Percentiles rank a stretch among this genome's conserved stretches.
Conservation (phyloP, 2,113 vertebrate genomes). For the Brienomyrus longianalis region DNA sequence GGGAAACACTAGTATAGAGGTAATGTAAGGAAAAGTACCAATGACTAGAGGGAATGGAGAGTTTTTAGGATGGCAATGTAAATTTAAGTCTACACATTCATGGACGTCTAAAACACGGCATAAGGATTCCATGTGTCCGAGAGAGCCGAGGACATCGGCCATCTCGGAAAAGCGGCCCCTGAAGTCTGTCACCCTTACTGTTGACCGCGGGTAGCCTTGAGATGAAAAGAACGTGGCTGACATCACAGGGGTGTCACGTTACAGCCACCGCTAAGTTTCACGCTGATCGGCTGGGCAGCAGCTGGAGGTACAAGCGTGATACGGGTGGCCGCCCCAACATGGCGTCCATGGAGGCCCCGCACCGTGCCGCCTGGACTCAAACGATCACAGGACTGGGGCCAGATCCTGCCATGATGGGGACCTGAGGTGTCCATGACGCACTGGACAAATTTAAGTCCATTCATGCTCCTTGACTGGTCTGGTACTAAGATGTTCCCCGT, state of each 20-base stretch:
- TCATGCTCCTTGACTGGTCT: not conserved
- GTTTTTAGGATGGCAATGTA: not conserved
- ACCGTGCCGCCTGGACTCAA: not conserved
- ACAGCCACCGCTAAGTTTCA: not conserved
- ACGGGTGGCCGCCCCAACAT: not conserved
- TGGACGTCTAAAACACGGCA: not conserved
- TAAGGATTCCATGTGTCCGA: not conserved
- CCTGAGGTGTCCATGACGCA: not conserved
- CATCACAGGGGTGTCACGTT: not conserved
- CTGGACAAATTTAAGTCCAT: not conserved
- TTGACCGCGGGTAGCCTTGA: not conserved
- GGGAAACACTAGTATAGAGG: not conserved
- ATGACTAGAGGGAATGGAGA: not conserved
- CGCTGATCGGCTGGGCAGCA: not conserved
- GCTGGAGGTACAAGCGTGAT: not conserved
- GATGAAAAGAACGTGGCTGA: not conserved
- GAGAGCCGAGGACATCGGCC: not conserved
- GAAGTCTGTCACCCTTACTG: not conserved
- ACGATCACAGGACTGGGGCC: not conserved
- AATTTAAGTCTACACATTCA: not conserved
- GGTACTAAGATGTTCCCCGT: not conserved
- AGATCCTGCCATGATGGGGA: not conserved
- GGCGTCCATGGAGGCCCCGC: not conserved
- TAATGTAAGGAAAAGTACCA: not conserved
- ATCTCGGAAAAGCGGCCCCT: not conserved